phyloP scores from a whole-genome alignment of 2,888 invertebrate species.

The Brenthis ino region DNA sequence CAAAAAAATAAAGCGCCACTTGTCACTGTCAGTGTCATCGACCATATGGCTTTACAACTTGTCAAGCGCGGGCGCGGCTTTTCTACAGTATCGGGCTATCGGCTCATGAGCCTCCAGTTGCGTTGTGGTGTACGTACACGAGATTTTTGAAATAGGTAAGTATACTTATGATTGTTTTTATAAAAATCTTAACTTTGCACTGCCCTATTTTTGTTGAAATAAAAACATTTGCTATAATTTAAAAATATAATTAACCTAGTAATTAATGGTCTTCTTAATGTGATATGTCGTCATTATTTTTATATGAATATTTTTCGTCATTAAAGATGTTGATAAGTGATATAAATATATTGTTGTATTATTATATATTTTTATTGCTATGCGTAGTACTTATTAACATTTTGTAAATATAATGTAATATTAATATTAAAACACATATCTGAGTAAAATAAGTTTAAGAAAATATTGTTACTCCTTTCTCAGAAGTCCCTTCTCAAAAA shows the following conservation, averaged over 20 bases:
- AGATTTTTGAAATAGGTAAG: conserved; percentile 2
- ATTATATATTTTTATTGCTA: too few relatives aligned
- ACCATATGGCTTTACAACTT: not conserved
- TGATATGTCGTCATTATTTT: conserved; percentile 7
- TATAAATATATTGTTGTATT: not conserved
- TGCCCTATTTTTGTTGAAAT: not conserved
- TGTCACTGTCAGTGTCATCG: conserved; percentile 18
- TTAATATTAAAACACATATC: too few relatives aligned
- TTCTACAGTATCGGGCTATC: conserved; percentile 14
- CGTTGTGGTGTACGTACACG: conserved; percentile 1
- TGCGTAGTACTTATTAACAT: too few relatives aligned
- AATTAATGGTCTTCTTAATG: not conserved
- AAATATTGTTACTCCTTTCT: too few relatives aligned
- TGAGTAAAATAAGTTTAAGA: too few relatives aligned
- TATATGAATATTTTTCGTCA: conserved; percentile 3
- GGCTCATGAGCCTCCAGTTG: conserved; percentile 6
- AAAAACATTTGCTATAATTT: not conserved
- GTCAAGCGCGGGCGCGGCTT: conserved; percentile 21
- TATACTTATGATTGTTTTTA: not conserved
- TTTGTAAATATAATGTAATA: too few relatives aligned
- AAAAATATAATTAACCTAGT: not conserved
- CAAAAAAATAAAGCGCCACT: conserved; percentile 12
- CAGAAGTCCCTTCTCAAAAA: too few relatives aligned
- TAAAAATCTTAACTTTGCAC: not conserved
- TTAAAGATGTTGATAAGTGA: not conserved